Evolutionary conservation across 2,113 vertebrate species (phyloP), one percentile per base, ranked within the genome.

Genomic region (Oenanthe oenanthe): DNA sequence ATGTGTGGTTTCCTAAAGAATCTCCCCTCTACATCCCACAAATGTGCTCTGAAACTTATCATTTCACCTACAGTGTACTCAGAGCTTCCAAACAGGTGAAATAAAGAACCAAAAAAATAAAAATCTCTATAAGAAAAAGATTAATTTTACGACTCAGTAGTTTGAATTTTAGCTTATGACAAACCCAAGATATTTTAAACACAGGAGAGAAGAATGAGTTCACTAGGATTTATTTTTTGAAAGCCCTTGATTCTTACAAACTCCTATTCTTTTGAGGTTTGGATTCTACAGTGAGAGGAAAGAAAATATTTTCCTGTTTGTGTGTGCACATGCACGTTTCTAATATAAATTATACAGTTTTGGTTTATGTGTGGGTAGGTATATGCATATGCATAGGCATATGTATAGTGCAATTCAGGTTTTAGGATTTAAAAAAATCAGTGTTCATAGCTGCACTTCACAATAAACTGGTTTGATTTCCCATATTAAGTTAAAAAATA

Each of bases 101-200:
- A 48, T 89, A 94, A 91, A 95, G 65, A 88, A 87, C 88, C 61
- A 83, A 96, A 96, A 93, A 31, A 86, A 66, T 43, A 22, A 92
- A 91, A 83, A 72, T 53, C 31, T 40, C 43, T 38, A 57, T 18
- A 85, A 89, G 73, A 32, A 78, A 87, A 76, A 71, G 20, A 97
- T 95, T 96, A 94, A 97, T 97, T 96, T 97, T 96, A 95, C 1
- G 9, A 97, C 40, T 96, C 77, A 78, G 71, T 95, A 97, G 90
- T 97, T 97, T 96, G 94, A 97, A 97, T 97, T 97, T 95, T 65
- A 97, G 68, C 57, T 58, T 93, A 84, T 75, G 85, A 95, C 31
- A 96, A 97, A 95, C 17, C 32, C 53, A 76, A 81, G 76, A 61
- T 92, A 96, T 94, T 97, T 96, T 86, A 93, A 95, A 94, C 73